phyloP scores from a whole-genome alignment of 2,888 invertebrate genomes.

The Polymixis flavicincta region DNA sequence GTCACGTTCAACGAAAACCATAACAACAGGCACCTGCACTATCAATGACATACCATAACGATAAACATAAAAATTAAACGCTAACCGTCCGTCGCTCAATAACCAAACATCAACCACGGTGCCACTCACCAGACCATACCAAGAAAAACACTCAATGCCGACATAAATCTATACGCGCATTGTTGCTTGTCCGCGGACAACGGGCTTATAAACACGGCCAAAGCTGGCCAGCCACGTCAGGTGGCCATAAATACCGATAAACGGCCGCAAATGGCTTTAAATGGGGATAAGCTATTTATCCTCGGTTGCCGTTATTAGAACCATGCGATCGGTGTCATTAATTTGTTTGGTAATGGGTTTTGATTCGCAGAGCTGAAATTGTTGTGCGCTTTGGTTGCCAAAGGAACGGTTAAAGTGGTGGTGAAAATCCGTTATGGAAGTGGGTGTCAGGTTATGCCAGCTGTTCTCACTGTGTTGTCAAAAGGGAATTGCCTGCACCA shows the following conservation, averaged over 20 bases:
- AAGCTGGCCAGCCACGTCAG: constrained; percentile 74
- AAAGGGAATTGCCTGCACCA: background rate
- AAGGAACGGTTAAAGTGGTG: background rate
- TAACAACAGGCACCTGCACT: constrained; percentile 32
- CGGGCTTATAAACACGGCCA: constrained; percentile 78
- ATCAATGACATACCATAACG: constrained; percentile 22
- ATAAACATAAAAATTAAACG: constrained; percentile 46
- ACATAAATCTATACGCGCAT: constrained; percentile 79
- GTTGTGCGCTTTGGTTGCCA: constrained; percentile 33
- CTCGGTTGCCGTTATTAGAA: constrained; percentile 70
- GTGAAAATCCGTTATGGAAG: background rate
- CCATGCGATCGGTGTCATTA: constrained; percentile 74
- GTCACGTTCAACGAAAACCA: constrained; percentile 31
- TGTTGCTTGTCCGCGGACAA: constrained; percentile 73
- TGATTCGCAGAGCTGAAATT: constrained; percentile 56
- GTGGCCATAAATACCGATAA: constrained; percentile 73
- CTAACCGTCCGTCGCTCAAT: constrained; percentile 33
- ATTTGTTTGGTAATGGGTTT: constrained; percentile 71
- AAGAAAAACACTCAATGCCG: constrained; percentile 82
- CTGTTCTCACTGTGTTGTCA: background rate
- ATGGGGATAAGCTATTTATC: constrained; percentile 69
- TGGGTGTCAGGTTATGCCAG: background rate
- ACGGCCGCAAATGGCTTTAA: constrained; percentile 71
- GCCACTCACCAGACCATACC: constrained; percentile 71
- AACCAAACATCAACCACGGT: constrained; percentile 45